Evolutionary conservation across 2,113 vertebrate species (phyloP).

Genomic region (Hippolais icterina): DNA sequence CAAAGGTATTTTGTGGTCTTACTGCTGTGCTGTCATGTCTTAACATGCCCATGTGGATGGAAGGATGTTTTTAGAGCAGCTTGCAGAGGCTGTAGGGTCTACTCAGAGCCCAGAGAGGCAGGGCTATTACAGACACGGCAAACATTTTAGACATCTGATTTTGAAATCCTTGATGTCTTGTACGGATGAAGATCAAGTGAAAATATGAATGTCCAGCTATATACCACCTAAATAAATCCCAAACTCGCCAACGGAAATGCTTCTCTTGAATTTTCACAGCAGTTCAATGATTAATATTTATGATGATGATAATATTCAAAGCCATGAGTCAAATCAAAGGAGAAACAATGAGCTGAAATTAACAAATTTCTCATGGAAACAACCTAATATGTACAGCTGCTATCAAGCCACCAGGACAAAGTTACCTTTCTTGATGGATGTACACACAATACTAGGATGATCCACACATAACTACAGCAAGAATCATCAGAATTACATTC

Average conservation of each 20-base stretch:
- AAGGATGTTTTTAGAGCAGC: conserved; percentile 16
- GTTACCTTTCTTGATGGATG: background rate
- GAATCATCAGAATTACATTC: background rate
- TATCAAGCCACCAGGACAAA: background rate
- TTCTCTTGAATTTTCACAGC: background rate
- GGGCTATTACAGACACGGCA: background rate
- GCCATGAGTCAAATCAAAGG: background rate
- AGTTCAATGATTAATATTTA: background rate
- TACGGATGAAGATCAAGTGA: background rate
- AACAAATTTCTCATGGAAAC: background rate
- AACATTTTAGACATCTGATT: conserved; percentile 34
- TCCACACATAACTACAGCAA: background rate
- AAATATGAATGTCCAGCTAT: background rate
- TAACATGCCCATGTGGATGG: background rate
- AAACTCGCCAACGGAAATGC: background rate
- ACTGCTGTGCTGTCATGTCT: background rate
- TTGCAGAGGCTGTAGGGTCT: background rate
- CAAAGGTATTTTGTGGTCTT: background rate
- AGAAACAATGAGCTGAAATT: background rate
- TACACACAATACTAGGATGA: background rate
- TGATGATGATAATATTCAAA: background rate
- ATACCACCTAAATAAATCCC: background rate
- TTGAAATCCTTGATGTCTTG: background rate
- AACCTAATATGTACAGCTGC: background rate
- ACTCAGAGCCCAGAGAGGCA: background rate